phyloP scores from a whole-genome alignment of 2,888 invertebrate species.

The Lamellibrachia columna region DNA sequence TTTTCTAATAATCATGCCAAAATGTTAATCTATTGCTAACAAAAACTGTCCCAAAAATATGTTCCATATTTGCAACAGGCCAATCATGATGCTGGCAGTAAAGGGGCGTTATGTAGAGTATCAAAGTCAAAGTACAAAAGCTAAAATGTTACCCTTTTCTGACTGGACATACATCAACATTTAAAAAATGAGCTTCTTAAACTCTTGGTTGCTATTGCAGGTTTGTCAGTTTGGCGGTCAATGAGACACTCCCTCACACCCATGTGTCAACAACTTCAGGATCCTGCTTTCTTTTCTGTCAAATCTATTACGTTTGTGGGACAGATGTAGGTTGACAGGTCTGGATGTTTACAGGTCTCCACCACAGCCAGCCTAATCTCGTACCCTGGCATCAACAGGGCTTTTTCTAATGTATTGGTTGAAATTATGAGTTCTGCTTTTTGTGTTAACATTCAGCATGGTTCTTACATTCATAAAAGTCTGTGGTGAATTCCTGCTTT shows the following conservation, averaged over 20 bases:
- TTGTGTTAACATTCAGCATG: not conserved
- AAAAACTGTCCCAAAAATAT: no score
- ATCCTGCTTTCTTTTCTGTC: not conserved
- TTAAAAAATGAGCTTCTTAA: no score
- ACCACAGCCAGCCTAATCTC: not conserved
- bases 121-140: no score
- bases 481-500: not conserved
- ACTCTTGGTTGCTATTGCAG: no score
- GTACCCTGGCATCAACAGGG: not conserved
- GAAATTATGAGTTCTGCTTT: not conserved
- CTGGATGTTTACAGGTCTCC: not conserved
- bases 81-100: no score
- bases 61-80: no score
- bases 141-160: no score
- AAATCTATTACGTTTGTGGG: not conserved
- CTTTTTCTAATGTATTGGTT: not conserved
- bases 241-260: not conserved
- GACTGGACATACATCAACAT: no score
- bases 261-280: not conserved
- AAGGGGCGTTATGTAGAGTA: no score
- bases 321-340: not conserved
- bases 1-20: no score
- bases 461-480: not conserved
- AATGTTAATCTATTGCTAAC: no score
- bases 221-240: not conserved